Evolutionary conservation across 2,113 vertebrate genomes (phyloP), one percentile per base, ranked within the genome.

Genomic region (Morphnarchus princeps): DNA sequence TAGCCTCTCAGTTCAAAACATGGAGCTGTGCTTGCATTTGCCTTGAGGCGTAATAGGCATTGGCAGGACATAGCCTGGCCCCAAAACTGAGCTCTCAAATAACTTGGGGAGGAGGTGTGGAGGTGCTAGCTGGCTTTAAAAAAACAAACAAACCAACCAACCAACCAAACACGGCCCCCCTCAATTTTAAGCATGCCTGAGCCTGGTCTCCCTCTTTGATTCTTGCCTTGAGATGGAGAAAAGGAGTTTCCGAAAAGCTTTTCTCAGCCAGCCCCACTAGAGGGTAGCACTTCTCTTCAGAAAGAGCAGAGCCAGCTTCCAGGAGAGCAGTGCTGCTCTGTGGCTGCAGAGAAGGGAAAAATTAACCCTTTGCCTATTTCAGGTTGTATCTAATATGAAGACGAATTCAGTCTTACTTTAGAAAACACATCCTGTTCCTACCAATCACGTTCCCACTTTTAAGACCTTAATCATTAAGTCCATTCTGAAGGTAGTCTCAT

Each of bases 271-370:
- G 29, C 36, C 45, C 97, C 97, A 54, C 95, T 91, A 94, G 97
- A 91, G 95, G 97, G 97, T 87, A 97, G 96, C 91, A 89, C 89
- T 49, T 91, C 73, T 40, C 96, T 86, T 90, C 59, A 16, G n/a
- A 74, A 93, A 22, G 67, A 88, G 62, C 16, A 79, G 77, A 80
- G 42, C 22, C 76, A 28, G 55, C 38, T 62, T 71, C 29, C 29
- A 36, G 63, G 21, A 38, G 50, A 52, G 17, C 38, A 6, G 2
- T 5, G 24, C 49, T 85, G 7, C 29, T 42, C 34, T 3, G 1
- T 7, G 57, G 8, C 71, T 22, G 50, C 2, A 0, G 40, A 8
- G 32, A 42, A 69, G 13, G 16, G 7, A 10, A 22, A 22, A 40
- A 28, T 11, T 13, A 70, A 43, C 40, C 42, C 40, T 54, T 67